Base-by-base conservation (phyloP, 1,140 invertebrate genomes). In the Cotesia chilonis region DNA sequence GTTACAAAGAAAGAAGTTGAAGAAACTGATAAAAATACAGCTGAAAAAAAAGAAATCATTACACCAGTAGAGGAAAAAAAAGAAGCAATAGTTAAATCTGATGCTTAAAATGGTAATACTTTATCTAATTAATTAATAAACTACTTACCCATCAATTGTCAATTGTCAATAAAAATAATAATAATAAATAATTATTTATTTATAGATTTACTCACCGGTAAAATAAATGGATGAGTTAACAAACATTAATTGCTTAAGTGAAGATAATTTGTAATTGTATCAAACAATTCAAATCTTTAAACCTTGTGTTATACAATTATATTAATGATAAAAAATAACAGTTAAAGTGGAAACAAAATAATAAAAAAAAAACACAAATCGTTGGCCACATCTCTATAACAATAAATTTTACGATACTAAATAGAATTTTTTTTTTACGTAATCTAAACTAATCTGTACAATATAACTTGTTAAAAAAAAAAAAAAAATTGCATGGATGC, bases 51-150 rank as follows among this genome's bases (percentile, higher is more conserved):
- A 80, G 85, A 86, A 68, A 36, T 79, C 6, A 66, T 51, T 7
- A 70, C 79, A 75, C 67, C 75, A 52, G 79, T 78, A 66, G 83
- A 86, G 72, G 84, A 84, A n/a, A 82, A 84, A 68, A 86, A 87
- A 76, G 84, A 85, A 68, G 83, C 84, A 3, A 81, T 84, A 78
- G 84, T 84, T 71, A 86, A 82, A 51, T 79, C 83, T 55, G 84
- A 85, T 79, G 84, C 82, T 80, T 87, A 83, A 83, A 71, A 68
- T 1, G 6, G 36, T 41, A 61, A 72, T 4, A 17, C 9, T 67
- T n/a, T 60, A 52, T 59, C 1, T 60, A 51, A 4, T 54, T 35
- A n/a, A 9, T 57, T 55, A 14, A 14, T 14, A 9, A 28, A n/a
- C 38, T 38, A 10, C 37, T 35, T 55, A 36, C 17, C 17, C 17